Percentiles rank a stretch among this genome's conserved stretches.
These are phyloP conservation scores for Lampris megalopsis DNA, from an alignment of 2,113 vertebrate genomes.

Conservation along the genomic window DNA sequence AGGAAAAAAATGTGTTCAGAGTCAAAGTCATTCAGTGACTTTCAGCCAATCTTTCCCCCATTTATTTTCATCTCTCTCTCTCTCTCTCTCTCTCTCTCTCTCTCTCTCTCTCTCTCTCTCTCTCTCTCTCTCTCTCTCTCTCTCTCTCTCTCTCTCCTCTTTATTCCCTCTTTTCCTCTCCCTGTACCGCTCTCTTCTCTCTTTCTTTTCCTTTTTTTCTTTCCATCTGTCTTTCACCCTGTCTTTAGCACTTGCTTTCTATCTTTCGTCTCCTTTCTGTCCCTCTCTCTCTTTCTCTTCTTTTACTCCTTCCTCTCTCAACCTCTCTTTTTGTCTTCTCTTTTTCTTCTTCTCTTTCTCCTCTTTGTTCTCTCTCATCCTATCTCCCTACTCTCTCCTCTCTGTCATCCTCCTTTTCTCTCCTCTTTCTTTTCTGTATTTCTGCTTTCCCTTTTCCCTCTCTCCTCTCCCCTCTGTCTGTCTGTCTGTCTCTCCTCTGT, in stretches of 20 bases:
- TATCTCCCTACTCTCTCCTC: no score
- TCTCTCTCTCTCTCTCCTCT: neutral
- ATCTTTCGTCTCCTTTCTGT: slow-evolving; percentile 9
- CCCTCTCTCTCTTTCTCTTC: neutral
- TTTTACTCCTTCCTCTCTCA: neutral
- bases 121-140: slow-evolving; percentile 8
- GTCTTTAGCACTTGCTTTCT: slow-evolving; percentile 32
- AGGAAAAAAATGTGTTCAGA: slow-evolving; percentile 53
- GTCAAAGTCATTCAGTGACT: slow-evolving; percentile 68
- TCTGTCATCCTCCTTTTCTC: no score
- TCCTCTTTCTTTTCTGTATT: no score
- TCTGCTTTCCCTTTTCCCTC: no score
- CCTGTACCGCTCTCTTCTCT: neutral
- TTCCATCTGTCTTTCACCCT: slow-evolving; percentile 21
- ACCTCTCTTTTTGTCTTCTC: neutral
- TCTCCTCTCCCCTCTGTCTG: no score
- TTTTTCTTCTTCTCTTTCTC: neutral
- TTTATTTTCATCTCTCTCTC: slow-evolving; percentile 47
- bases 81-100: slow-evolving; percentile 10
- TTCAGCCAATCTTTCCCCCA: slow-evolving; percentile 19
- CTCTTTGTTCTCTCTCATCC: neutral
- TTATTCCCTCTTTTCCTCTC: neutral
- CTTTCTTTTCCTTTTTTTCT: neutral
- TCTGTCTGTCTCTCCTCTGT: neutral
- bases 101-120: slow-evolving; percentile 30